Percentiles rank a stretch among this genome's conserved stretches.
phyloP scores from a whole-genome alignment of 2,888 invertebrate species.

The Drosophila neonasuta region DNA sequence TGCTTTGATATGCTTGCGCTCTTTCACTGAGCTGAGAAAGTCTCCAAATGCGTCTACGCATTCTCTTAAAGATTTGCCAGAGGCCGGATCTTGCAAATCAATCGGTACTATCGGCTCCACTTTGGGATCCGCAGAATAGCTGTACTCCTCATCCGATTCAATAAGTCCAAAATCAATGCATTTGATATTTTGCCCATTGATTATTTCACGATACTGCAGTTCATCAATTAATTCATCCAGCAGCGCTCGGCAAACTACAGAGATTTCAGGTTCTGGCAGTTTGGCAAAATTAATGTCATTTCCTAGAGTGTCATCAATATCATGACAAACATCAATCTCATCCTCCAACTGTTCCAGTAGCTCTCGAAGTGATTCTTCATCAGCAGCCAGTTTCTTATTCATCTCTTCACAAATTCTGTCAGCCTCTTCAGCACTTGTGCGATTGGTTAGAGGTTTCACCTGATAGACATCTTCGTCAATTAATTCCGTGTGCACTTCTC shows the following conservation, averaged over 20 bases:
- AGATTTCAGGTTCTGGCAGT: conserved; percentile 28
- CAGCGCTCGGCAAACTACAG: conserved; percentile 45
- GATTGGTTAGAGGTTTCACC: not conserved
- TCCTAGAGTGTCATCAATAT: conserved; percentile 37
- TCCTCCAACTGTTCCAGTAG: conserved; percentile 70
- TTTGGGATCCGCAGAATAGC: conserved; percentile 47
- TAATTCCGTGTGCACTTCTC: not conserved
- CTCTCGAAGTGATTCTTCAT: conserved; percentile 59
- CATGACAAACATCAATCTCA: conserved; percentile 50
- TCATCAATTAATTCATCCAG: conserved; percentile 59
- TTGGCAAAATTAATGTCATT: conserved; percentile 14
- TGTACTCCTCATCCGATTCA: conserved; percentile 69
- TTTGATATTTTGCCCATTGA: conserved; percentile 35
- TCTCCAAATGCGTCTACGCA: conserved; percentile 56
- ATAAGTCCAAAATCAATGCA: conserved; percentile 59
- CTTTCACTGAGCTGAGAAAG: conserved; percentile 39
- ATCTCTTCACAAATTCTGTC: conserved; percentile 39
- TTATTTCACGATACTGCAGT: conserved; percentile 32
- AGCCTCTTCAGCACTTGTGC: conserved; percentile 40
- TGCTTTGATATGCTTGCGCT: conserved; percentile 25
- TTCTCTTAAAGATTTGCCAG: conserved; percentile 62
- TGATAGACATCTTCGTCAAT: conserved; percentile 7
- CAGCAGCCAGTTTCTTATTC: conserved; percentile 48
- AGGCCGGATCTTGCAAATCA: conserved; percentile 48
- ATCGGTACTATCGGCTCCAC: conserved; percentile 33